Conservation (phyloP, 2,113 vertebrate species). For the Columba janthina region DNA sequence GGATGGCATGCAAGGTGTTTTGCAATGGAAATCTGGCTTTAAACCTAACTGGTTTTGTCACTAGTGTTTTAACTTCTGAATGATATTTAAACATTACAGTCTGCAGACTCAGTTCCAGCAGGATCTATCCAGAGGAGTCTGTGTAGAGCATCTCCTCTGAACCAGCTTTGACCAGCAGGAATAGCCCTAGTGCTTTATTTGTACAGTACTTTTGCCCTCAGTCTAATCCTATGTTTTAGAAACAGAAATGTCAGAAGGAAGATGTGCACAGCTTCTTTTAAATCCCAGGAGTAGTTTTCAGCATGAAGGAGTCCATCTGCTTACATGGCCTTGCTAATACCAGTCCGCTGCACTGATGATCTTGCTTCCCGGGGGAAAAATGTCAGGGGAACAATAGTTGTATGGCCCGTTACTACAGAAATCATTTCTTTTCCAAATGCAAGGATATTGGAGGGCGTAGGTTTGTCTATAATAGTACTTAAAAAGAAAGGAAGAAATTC, state of each 20-base stretch:
- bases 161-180: slow-evolving; percentile 29
- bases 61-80: slow-evolving; percentile 57
- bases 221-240: slow-evolving; percentile 6
- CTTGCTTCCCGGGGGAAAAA: neutral
- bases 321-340: neutral
- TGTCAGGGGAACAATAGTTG: neutral
- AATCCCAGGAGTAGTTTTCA: slow-evolving; percentile 33
- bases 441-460: neutral
- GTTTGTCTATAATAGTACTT: neutral
- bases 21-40: slow-evolving; percentile 71
- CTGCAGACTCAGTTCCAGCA: slow-evolving; percentile 12
- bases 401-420: neutral
- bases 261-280: slow-evolving; percentile 19
- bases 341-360: neutral
- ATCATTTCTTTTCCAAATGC: neutral
- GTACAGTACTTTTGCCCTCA: neutral
- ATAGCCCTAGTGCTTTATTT: neutral
- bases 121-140: slow-evolving; percentile 1
- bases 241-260: slow-evolving; percentile 30
- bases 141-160: slow-evolving; percentile 31
- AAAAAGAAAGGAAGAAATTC: neutral
- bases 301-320: neutral
- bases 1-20: slow-evolving; percentile 60
- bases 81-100: slow-evolving; percentile 49
- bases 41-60: slow-evolving; percentile 63